Evolutionary conservation across 1,140 invertebrate species (phyloP).

Genomic region (Wasmannia auropunctata): DNA sequence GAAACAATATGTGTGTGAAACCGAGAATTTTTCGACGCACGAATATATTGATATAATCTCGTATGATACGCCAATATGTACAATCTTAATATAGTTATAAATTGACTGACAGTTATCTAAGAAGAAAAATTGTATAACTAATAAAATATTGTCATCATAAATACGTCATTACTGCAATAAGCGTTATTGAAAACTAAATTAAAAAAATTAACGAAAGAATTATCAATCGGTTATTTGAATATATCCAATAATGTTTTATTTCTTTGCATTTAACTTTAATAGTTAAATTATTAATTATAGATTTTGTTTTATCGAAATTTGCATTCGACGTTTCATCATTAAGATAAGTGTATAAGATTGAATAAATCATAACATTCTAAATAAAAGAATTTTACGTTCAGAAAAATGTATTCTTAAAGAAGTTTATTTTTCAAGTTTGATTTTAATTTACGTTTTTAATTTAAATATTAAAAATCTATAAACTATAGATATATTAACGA

Average conservation of each 20-base stretch:
- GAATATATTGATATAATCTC: not conserved
- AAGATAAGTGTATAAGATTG: not conserved
- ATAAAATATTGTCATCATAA: not conserved
- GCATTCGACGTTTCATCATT: not conserved
- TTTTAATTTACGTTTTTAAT: not conserved
- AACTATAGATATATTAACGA: too few relatives aligned
- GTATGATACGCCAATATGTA: not conserved
- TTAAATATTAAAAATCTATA: not conserved
- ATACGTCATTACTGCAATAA: not conserved
- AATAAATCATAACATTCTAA: not conserved
- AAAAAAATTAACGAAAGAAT: not conserved
- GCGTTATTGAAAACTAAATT: not conserved
- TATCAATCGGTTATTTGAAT: not conserved
- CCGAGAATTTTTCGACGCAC: not conserved
- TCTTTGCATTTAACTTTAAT: not conserved
- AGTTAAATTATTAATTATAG: not conserved
- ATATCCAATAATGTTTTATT: not conserved
- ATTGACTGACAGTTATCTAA: not conserved
- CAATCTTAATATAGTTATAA: not conserved
- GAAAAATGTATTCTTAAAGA: not conserved
- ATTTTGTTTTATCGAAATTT: not conserved
- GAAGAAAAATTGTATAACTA: not conserved
- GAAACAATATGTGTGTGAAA: conserved; percentile 1
- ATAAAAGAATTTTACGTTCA: not conserved
- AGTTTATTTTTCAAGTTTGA: not conserved